phyloP scores from a whole-genome alignment of 1,140 invertebrate genomes.

The Zaprionus tsacasi region DNA sequence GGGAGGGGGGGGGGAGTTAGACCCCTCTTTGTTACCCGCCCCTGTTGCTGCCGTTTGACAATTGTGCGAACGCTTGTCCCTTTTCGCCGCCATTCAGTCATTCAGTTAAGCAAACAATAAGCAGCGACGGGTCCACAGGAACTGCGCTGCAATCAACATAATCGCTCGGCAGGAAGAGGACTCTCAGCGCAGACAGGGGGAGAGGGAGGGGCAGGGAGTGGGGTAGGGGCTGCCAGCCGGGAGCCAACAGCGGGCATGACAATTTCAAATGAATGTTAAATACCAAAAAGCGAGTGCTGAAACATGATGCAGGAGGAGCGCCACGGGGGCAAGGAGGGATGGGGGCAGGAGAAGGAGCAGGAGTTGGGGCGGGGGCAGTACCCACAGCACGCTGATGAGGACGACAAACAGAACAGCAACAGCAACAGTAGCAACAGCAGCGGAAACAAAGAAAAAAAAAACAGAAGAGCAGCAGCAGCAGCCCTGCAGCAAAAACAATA shows the following conservation, averaged over 20 bases:
- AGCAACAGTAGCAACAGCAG: constrained; percentile 17
- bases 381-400: constrained; percentile 7
- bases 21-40: background rate
- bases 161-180: constrained; percentile 72
- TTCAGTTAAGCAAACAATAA: constrained; percentile 77
- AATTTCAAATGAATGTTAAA: constrained; percentile 82
- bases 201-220: background rate
- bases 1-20: background rate
- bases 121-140: constrained; percentile 66
- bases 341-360: background rate
- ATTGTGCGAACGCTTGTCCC: constrained; percentile 41
- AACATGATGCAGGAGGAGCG: constrained; percentile 40
- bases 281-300: constrained; percentile 53
- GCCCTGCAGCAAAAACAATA: constrained; percentile 4
- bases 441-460: constrained; percentile 17
- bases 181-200: constrained; percentile 22
- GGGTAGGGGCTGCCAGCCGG: background rate
- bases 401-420: constrained; percentile 61
- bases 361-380: background rate
- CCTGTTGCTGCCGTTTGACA: background rate
- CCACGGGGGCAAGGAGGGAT: constrained; percentile 17
- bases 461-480: background rate
- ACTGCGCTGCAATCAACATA: constrained; percentile 78
- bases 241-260: constrained; percentile 65
- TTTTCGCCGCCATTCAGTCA: constrained; percentile 48